A percentile compares a stretch with the other conserved stretches of the same genome.
These are phyloP conservation scores for Halocynthia roretzi DNA, from an alignment of 23 tunicate genomes.

Conservation along the genomic window DNA sequence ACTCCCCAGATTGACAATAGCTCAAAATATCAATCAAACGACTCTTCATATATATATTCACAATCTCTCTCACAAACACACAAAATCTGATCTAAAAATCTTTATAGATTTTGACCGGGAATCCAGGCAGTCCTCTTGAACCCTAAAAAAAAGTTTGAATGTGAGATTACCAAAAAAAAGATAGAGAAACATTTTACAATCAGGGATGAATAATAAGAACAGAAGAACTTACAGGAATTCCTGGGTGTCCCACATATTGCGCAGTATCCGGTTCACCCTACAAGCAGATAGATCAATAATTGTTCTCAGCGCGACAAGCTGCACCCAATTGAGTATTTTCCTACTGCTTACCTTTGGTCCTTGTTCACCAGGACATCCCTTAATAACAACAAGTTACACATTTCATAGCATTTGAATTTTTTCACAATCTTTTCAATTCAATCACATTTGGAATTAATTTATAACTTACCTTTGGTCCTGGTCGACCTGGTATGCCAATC, in stretches of 20 bases:
- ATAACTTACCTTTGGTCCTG: slow-evolving; percentile 2
- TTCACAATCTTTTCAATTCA: not conserved
- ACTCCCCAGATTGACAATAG: no score
- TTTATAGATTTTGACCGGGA: not conserved
- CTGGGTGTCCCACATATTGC: not conserved
- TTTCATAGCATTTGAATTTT: not conserved
- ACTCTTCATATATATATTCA: no score
- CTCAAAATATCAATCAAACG: no score
- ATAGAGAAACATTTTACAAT: not conserved
- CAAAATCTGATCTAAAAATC: no score
- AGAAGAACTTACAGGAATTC: slow-evolving; percentile 1
- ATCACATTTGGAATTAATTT: not conserved
- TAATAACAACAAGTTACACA: not conserved
- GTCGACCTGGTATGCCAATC: slow-evolving; percentile 8
- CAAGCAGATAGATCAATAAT: not conserved
- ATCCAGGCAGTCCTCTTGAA: slow-evolving; percentile 3
- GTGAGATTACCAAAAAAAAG: not conserved
- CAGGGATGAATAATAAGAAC: not conserved
- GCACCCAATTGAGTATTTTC: not conserved
- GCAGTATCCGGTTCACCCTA: not conserved
- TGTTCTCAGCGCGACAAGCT: not conserved
- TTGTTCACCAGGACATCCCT: slow-evolving; percentile 8
- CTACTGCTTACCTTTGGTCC: not conserved
- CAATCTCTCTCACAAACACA: no score
- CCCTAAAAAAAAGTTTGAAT: not conserved